Evolutionary conservation across 2,113 vertebrate genomes (phyloP).

Genomic region (Gopherus flavomarginatus): DNA sequence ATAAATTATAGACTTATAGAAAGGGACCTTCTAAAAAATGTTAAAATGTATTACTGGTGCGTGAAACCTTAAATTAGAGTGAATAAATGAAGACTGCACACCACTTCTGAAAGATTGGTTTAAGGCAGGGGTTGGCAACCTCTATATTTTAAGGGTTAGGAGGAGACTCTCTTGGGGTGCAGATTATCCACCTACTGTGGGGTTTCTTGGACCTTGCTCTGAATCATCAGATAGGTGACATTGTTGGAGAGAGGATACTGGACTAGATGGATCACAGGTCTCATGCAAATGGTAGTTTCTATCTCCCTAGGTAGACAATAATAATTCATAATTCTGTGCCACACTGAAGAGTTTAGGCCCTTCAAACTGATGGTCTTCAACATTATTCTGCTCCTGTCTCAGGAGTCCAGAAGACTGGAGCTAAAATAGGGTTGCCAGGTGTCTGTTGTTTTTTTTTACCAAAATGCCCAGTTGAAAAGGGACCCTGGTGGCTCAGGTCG

Average conservation of each 20-base stretch:
- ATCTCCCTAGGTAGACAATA: rapidly evolving
- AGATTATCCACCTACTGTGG: background rate
- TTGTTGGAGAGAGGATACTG: background rate
- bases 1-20: too few species aligned
- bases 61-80: too few species aligned
- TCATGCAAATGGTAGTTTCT: background rate
- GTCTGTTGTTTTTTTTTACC: too few species aligned
- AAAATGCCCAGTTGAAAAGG: too few species aligned
- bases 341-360: background rate
- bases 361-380: background rate
- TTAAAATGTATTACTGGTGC: too few species aligned
- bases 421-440: background rate
- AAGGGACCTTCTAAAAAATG: too few species aligned
- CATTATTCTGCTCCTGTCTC: background rate
- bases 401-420: background rate
- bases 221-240: background rate
- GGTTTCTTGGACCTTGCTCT: background rate
- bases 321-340: background rate
- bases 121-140: too few species aligned
- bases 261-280: background rate
- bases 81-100: too few species aligned
- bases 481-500: too few species aligned
- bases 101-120: too few species aligned
- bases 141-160: background rate
- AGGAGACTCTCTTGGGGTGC: background rate